Evolutionary conservation across 2,797 vertebrate genomes (phyloP), one percentile per base, ranked within the genome.

Genomic region (Limnodromus scolopaceus): DNA sequence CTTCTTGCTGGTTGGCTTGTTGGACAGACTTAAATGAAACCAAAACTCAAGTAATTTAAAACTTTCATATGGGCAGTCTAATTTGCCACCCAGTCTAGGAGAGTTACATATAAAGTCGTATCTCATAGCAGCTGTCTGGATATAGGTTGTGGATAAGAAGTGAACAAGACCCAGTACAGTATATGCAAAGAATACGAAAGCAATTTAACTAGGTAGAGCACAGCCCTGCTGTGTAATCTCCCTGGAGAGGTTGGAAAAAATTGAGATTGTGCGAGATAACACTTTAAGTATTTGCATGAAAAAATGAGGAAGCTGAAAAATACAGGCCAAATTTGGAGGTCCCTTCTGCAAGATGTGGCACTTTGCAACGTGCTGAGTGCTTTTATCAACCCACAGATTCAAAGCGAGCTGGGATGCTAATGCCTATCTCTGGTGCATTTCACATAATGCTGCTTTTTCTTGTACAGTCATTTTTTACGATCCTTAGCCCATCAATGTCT

Each of bases 41-140:
- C 75, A 90, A 94, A 94, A 94, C 53, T 89, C 71, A 92, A 95
- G 60, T 81, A 63, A 86, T 92, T 84, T 53, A 64, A 28, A 76
- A 43, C 34, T 87, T 95, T 95, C 68, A 48, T 77, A 87, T 32
- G 77, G 24, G 27, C 38, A 71, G 51, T 84, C 80, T 71, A 87
- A 88, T 4, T 90, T 94, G 77, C 36, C 53, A 90, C 55, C 46
- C 30, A 79, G 34, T 48, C 61, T 9, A 92, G 36, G 41, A 60
- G 54, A 92, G 14, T 30, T 90, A 78, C 24, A 45, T 25, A 48
- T 43, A 60, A 86, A 90, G n/a, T 80, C 28, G 1, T 45, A 84
- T 27, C n/a, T 87, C 38, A 70, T 10, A 85, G 36, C 25, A 87
- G 41, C 39, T 85, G 64, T 28, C 36, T 74, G 41, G 30, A 34